phyloP scores from a whole-genome alignment of 2,113 vertebrate species.

The Sinocyclocheilus anophthalmus region DNA sequence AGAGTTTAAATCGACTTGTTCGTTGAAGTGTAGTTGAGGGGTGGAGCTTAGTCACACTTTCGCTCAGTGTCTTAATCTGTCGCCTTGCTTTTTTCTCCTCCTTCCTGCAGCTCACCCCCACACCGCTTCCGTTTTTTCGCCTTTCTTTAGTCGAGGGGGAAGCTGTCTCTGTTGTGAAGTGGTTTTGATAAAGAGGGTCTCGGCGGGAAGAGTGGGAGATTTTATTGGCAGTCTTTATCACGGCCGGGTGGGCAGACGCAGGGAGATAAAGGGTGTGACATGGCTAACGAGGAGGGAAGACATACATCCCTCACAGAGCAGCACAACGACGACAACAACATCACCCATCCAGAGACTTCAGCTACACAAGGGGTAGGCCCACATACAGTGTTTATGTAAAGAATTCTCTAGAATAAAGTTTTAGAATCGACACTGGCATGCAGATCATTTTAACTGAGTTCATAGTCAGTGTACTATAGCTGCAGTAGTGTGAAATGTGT shows the following conservation, averaged over 20 bases:
- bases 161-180: conserved; percentile 10
- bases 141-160: not conserved
- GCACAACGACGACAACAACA: conserved; percentile 11
- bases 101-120: not conserved
- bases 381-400: not conserved
- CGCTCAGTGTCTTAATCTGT: conserved; percentile 12
- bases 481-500: not conserved
- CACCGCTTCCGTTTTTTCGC: not conserved
- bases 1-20: not conserved
- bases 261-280: conserved; percentile 26
- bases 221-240: conserved; percentile 33
- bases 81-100: conserved; percentile 19
- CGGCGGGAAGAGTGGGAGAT: conserved; percentile 5
- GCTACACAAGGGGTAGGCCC: conserved; percentile 21
- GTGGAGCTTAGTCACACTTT: conserved; percentile 35
- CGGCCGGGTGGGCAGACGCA: not conserved
- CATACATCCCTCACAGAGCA: conserved; percentile 32
- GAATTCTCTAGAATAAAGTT: not conserved
- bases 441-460: not conserved
- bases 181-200: conserved; percentile 22
- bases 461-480: not conserved
- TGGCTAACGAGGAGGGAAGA: conserved; percentile 27
- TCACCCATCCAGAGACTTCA: not conserved
- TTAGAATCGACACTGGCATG: not conserved
- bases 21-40: conserved; percentile 30